Evolutionary conservation across 2,888 invertebrate species (phyloP).

Genomic region (Vandiemenella viatica): DNA sequence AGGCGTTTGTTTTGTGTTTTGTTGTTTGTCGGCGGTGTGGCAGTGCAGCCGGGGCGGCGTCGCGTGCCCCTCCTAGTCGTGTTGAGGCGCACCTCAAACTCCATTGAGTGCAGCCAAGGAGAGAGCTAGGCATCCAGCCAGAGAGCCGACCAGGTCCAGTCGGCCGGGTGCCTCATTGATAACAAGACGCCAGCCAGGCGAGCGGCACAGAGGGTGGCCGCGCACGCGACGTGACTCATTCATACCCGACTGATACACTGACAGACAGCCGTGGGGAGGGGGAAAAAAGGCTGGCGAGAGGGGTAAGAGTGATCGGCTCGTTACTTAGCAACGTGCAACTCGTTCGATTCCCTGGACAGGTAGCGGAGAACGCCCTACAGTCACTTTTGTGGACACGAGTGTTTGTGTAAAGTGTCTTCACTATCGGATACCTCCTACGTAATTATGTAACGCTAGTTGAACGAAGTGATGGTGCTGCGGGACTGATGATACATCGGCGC

Average conservation of each 20-base stretch:
- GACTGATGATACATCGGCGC: too few species aligned
- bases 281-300: conserved; percentile 2
- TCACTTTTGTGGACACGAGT: too few species aligned
- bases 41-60: background rate
- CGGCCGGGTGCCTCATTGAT: background rate
- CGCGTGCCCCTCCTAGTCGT: background rate
- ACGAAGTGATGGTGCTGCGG: too few species aligned
- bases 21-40: conserved; percentile 8
- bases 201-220: too few species aligned
- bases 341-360: too few species aligned
- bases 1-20: conserved; percentile 8
- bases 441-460: too few species aligned
- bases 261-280: background rate
- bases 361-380: too few species aligned
- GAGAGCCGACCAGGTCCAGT: background rate
- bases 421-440: too few species aligned
- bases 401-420: too few species aligned
- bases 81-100: background rate
- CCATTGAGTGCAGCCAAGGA: background rate
- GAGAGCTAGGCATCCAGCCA: too few species aligned
- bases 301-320: background rate
- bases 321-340: background rate
- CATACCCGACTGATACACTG: background rate
- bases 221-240: background rate
- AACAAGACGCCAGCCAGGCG: background rate